phyloP scores from a whole-genome alignment of 2,888 invertebrate genomes.

The Cheilosia scutellata region DNA sequence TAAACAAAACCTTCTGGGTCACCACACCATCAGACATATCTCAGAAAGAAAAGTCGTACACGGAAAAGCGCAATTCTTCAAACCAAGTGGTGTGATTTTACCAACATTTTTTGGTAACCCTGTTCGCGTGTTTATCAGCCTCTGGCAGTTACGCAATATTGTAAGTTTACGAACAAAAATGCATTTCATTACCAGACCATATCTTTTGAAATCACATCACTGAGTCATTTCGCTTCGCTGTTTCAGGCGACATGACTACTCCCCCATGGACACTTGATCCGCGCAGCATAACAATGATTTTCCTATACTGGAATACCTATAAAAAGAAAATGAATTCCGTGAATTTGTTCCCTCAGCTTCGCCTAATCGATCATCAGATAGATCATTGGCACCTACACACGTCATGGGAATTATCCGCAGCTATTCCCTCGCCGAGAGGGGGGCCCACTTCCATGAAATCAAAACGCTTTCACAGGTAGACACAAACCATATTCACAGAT shows the following conservation, averaged over 20 bases:
- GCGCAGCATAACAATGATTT: slow-evolving; percentile 16
- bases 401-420: slow-evolving; percentile 28
- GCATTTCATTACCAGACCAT: background rate
- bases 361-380: slow-evolving; percentile 56
- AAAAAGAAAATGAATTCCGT: slow-evolving; percentile 42
- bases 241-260: background rate
- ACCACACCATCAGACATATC: too few relatives aligned
- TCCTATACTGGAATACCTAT: background rate
- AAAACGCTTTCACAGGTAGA: slow-evolving; percentile 28
- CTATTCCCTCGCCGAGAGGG: background rate
- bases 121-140: too few relatives aligned
- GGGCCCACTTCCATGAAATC: slow-evolving; percentile 14
- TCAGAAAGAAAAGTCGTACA: too few relatives aligned
- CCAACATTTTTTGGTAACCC: too few relatives aligned
- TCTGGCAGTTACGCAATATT: too few relatives aligned
- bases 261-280: slow-evolving; percentile 34
- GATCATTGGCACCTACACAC: slow-evolving; percentile 46
- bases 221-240: background rate
- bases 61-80: too few relatives aligned
- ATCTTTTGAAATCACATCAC: background rate
- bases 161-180: too few relatives aligned
- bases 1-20: too few relatives aligned
- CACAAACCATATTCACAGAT: background rate
- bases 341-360: slow-evolving; percentile 44
- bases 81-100: too few relatives aligned